phyloP scores from a whole-genome alignment of 2,113 vertebrate species.

The Antechinus flavipes region DNA sequence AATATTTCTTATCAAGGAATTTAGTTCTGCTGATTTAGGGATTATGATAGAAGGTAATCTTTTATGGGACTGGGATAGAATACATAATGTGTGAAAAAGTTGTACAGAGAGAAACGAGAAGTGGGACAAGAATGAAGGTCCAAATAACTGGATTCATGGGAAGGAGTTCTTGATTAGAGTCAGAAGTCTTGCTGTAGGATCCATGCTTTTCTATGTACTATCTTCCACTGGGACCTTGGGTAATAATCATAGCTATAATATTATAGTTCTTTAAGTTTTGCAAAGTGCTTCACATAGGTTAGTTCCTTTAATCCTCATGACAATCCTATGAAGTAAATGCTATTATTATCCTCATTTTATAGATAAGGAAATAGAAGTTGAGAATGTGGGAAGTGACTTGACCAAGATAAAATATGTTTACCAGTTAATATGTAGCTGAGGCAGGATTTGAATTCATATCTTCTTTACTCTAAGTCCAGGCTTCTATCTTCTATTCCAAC shows the following conservation, averaged over 20 bases:
- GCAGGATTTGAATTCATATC: neutral
- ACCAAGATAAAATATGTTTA: neutral
- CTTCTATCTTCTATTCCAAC: neutral
- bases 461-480: neutral
- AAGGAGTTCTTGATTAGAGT: neutral
- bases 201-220: no score
- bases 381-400: neutral
- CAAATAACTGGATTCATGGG: neutral
- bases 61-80: conserved; percentile 6
- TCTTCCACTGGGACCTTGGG: neutral
- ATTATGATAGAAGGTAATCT: neutral
- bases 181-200: neutral
- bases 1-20: conserved; percentile 8
- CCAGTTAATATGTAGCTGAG: neutral
- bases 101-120: neutral
- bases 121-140: neutral
- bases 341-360: neutral
- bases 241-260: neutral
- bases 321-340: neutral
- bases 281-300: neutral
- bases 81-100: neutral
- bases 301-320: neutral
- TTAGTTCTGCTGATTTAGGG: conserved; percentile 24
- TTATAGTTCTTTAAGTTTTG: neutral
- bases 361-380: neutral